Conservation (phyloP, 2,113 vertebrate genomes). For the Platycercus adscitus region DNA sequence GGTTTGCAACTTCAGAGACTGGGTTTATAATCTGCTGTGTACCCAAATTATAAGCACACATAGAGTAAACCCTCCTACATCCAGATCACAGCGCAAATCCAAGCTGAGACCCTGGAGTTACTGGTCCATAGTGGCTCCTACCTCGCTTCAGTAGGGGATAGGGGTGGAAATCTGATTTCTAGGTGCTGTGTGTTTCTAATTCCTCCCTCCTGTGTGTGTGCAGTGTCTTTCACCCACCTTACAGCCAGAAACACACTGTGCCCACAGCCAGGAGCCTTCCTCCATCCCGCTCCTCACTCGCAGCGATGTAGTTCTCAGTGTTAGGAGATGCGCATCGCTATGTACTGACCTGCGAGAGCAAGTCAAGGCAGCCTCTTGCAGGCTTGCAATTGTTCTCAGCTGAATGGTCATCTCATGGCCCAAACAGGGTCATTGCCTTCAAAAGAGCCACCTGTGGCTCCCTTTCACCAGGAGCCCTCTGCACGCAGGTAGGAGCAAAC, state of each 20-base stretch:
- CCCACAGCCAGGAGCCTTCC: background rate
- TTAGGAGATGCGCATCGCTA: background rate
- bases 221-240: background rate
- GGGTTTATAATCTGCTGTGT: background rate
- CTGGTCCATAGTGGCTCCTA: background rate
- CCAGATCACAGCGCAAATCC: background rate
- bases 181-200: background rate
- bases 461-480: background rate
- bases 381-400: background rate
- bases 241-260: background rate
- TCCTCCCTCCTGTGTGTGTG: background rate
- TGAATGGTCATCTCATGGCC: background rate
- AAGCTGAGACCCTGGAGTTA: background rate
- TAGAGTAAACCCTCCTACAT: background rate
- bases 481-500: background rate
- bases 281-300: fast-evolving
- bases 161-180: background rate
- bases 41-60: background rate
- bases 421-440: background rate
- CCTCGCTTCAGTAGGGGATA: fast-evolving
- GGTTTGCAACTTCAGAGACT: conserved; percentile 8
- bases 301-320: background rate
- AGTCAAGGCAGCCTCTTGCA: background rate
- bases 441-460: background rate
- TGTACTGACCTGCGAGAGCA: background rate